Base-by-base conservation (phyloP, 2,888 invertebrate genomes). In the Coelogynopora nodosa region DNA sequence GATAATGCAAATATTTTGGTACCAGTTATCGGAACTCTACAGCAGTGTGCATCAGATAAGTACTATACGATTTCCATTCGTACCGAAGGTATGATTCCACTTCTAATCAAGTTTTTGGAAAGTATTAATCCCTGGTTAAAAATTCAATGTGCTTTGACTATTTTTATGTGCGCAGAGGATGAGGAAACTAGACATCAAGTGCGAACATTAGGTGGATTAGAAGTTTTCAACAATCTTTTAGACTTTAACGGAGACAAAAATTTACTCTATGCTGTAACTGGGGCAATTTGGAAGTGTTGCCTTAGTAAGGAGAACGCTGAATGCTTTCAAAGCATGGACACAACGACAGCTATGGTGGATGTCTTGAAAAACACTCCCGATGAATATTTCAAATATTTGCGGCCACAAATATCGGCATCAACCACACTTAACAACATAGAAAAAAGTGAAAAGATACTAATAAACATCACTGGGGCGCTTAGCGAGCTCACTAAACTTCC, bases 261-360 rank as follows among this genome's bases (percentile, higher is more conserved):
- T 0, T 92, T 97, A 1, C 91, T 97, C 88, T 90, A 91, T 0
- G 96, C 96, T 0, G 95, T 96, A 0, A 97, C 96, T 0, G 97
- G 97, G 0, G 97, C 96, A 10, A 94, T 97, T 88, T 97, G 97
- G 97, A 97, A 97, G 93, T 96, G 96, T 90, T 95, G 97, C 0
- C 94, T 94, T 86, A 95, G 95, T 89, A 94, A 94, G 0, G 95
- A 95, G 87, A 97, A 96, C 91, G 95, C 96, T 0, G 93, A 85
- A 74, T 30, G 94, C 89, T 94, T 96, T 89, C 95, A 96, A 90
- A 93, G 93, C 86, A 93, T 95, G 28, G 94, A 93, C 86, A 94
- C 94, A 0, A 94, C 95, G 10, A 93, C 94, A 80, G 94, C 94
- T 84, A 92, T 97, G 30, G 95, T 97, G 0, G 93, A 93, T 0